Percentiles rank a stretch among this genome's conserved stretches.
phyloP scores from a whole-genome alignment of 2,113 vertebrate species.

The Mesoclemmys tuberculata region DNA sequence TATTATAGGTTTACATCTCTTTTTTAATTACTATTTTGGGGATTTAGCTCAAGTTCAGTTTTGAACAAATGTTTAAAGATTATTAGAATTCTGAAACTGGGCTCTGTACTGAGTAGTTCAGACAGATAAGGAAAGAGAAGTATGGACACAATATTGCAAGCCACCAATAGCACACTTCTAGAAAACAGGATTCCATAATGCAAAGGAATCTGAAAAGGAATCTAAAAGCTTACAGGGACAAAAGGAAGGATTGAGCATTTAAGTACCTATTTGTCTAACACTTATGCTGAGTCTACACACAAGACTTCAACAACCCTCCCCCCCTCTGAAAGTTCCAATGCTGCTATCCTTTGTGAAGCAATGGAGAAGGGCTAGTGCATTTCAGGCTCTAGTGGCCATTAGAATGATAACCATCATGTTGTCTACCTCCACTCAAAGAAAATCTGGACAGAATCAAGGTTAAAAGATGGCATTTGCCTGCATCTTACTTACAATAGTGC shows the following conservation, averaged over 20 bases:
- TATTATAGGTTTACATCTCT: neutral
- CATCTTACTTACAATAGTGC: neutral
- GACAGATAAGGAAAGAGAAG: conserved; percentile 8
- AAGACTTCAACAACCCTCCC: neutral
- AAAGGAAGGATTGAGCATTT: neutral
- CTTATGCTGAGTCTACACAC: neutral
- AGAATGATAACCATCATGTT: conserved; percentile 18
- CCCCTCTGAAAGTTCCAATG: neutral
- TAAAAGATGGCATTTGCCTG: neutral
- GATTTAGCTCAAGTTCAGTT: neutral
- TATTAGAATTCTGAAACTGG: conserved; percentile 1
- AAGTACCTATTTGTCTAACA: neutral
- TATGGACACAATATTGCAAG: neutral
- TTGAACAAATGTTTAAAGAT: neutral
- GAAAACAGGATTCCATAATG: neutral
- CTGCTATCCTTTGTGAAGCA: neutral
- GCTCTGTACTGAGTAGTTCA: neutral
- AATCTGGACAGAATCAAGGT: neutral
- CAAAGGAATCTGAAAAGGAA: conserved; percentile 41
- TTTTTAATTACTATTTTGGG: neutral
- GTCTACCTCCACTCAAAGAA: neutral
- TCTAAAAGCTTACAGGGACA: neutral
- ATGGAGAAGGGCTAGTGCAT: conserved; percentile 25
- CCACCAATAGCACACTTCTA: neutral
- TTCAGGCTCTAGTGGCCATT: neutral